Percentiles rank a stretch among this genome's conserved stretches.
phyloP scores from a whole-genome alignment of 2,113 vertebrate species.

The Fukomys damarensis region DNA sequence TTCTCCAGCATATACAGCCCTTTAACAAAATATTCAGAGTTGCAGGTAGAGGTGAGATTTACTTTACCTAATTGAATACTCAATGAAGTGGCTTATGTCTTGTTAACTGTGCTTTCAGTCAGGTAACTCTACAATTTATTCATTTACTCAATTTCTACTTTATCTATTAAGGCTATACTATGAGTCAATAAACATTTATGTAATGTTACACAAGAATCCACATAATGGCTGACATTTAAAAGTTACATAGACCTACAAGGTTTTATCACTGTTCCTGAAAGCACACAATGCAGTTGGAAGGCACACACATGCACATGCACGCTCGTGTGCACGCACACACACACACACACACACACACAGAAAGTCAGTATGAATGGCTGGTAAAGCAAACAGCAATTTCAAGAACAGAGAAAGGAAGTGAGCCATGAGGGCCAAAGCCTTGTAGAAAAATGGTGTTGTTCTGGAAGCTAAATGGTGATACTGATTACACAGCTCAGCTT shows the following conservation, averaged over 20 bases:
- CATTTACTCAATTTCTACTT: neutral
- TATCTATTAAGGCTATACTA: neutral
- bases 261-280: neutral
- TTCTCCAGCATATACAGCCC: neutral
- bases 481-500: neutral
- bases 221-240: constrained; percentile 20
- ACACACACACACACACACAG: neutral
- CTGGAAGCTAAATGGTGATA: neutral
- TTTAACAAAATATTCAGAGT: neutral
- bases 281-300: neutral
- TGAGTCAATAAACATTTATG: constrained; percentile 19
- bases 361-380: neutral
- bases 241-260: neutral
- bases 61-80: constrained; percentile 5
- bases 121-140: neutral
- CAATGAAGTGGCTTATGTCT: neutral
- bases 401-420: neutral
- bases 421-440: neutral
- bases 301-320: neutral
- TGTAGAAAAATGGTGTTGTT: neutral
- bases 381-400: neutral
- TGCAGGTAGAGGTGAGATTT: neutral
- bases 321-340: neutral
- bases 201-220: constrained; percentile 5
- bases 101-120: neutral